A percentile compares a stretch with the other conserved stretches of the same genome.
Conservation (phyloP, 1,140 invertebrate genomes). For the Diabrotica undecimpunctata region DNA sequence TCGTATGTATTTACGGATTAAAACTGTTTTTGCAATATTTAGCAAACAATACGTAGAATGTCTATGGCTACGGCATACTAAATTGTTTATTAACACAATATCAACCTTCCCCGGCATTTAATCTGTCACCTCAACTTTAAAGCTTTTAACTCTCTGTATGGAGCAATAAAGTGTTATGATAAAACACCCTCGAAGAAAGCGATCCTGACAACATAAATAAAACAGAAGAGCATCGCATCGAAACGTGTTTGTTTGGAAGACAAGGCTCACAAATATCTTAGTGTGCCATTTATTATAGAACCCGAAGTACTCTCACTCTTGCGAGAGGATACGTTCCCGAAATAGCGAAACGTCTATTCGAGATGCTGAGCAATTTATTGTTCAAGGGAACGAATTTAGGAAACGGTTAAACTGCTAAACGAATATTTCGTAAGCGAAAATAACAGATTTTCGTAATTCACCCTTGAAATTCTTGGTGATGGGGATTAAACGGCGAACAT, state of each 20-base stretch:
- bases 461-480: too few relatives aligned
- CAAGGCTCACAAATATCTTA: slow-evolving; percentile 2
- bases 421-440: neutral
- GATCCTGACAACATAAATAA: slow-evolving; percentile 14
- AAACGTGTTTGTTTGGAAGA: neutral
- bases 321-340: neutral
- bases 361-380: neutral
- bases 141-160: slow-evolving; percentile 4
- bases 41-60: too few relatives aligned
- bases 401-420: neutral
- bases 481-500: too few relatives aligned
- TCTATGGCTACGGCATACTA: too few relatives aligned
- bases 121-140: slow-evolving; percentile 8
- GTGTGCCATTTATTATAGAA: neutral
- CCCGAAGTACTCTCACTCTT: too few relatives aligned
- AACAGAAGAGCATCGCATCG: neutral
- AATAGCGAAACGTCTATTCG: neutral
- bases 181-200: slow-evolving; percentile 4
- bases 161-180: slow-evolving; percentile 3
- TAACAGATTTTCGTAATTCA: too few relatives aligned
- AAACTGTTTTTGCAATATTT: too few relatives aligned
- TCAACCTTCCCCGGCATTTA: neutral
- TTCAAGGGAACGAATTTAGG: neutral
- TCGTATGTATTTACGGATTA: too few relatives aligned
- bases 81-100: too few relatives aligned